Base-by-base conservation (phyloP, 1,140 invertebrate species). In the Mizuhopecten yessoensis region DNA sequence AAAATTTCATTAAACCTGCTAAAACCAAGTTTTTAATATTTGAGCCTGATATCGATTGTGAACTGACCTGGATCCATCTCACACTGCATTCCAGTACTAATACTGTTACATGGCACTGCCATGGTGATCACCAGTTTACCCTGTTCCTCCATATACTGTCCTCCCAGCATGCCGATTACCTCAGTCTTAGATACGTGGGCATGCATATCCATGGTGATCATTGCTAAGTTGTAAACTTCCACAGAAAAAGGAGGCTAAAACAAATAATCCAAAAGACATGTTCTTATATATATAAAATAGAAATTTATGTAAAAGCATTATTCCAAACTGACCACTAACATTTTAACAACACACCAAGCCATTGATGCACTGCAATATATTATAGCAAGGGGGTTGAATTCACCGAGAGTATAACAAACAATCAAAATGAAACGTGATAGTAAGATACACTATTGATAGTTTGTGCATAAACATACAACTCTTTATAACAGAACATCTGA, bases 161-260 rank as follows among this genome's bases (percentile, higher is more conserved):
- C 98, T 33, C 97, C 98, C 57, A 98, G 94, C 90, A 98, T 97
- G 33, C 98, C 98, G 97, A 98, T 98, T 33, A 98, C 97, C 96
- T 98, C 98, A 3, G 97, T 97, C 57, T 96, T 96, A 15, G 97
- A 97, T 36, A 97, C 97, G 95, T 98, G 98, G 88, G 98, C 97
- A 96, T 98, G 98, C 36, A 97, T 96, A 95, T 98, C 98, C 97
- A 98, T 97, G 3, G 97, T 95, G 10, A 98, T 94, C 86, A 98
- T 96, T 0, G 97, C 97, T 9, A 97, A 97, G 90, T 97, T 96
- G 88, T 97, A 95, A 75, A 98, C 94, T 36, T 96, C 96, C 9
- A 98, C 97, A 45, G 93, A 94, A 94, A 97, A 98, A 87, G 98
- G 97, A 90, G 97, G 97, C 97, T 98, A 87, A 29, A 88, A 93